phyloP scores from a whole-genome alignment of 2,113 vertebrate species.

The Pseudorectes ferrugineus region DNA sequence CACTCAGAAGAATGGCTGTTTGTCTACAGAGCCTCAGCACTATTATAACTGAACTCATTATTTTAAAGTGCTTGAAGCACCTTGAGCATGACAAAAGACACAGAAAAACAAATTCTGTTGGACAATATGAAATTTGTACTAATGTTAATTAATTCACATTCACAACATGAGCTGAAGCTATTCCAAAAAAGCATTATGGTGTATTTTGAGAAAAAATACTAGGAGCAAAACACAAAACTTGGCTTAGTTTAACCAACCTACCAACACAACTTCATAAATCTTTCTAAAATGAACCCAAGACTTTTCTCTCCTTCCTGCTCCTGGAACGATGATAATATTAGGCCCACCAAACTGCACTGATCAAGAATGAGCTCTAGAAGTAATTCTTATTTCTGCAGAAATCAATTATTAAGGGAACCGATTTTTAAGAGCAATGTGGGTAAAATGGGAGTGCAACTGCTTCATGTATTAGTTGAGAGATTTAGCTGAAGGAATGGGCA shows the following conservation, averaged over 20 bases:
- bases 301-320: neutral
- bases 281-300: neutral
- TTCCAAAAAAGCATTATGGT: neutral
- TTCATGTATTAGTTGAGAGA: neutral
- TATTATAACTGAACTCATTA: neutral
- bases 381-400: neutral
- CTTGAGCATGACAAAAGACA: neutral
- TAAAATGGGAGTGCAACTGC: neutral
- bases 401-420: neutral
- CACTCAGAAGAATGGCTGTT: neutral
- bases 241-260: neutral
- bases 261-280: neutral
- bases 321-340: neutral
- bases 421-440: neutral
- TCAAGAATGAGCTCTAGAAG: neutral
- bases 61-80: neutral
- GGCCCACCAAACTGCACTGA: neutral
- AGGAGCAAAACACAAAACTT: neutral
- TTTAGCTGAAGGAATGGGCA: neutral
- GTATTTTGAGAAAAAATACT: neutral
- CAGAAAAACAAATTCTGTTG: neutral
- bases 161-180: neutral
- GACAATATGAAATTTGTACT: neutral
- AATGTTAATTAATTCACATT: constrained; percentile 12
- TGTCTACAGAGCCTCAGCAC: neutral